Conservation (phyloP, 2,797 vertebrate genomes). For the Enteromius treurensis region DNA sequence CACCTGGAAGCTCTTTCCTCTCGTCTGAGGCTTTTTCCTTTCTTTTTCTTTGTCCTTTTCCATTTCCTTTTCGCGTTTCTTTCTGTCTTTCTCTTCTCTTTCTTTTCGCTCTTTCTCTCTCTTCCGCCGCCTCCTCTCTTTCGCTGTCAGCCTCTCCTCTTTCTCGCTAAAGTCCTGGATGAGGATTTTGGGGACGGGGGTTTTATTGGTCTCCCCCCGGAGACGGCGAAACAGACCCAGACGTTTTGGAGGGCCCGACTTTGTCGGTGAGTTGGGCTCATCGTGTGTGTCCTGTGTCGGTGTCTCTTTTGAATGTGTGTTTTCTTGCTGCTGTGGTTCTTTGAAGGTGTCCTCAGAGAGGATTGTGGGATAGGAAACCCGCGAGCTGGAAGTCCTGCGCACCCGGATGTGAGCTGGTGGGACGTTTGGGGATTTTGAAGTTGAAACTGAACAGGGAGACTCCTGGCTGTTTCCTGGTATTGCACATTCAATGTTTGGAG, state of each 20-base stretch:
- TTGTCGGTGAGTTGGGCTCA: slow-evolving; percentile 15
- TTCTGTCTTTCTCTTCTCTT: slow-evolving; percentile 64
- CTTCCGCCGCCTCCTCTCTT: slow-evolving; percentile 69
- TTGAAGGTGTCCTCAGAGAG: slow-evolving; percentile 73
- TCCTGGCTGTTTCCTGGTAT: slow-evolving; percentile 6
- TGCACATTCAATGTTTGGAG: not conserved
- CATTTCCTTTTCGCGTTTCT: slow-evolving; percentile 72
- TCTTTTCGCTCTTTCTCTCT: slow-evolving; percentile 62
- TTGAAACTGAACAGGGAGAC: not conserved
- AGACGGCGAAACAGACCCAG: slow-evolving; percentile 74
- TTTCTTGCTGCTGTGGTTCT: slow-evolving; percentile 58
- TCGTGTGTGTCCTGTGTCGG: slow-evolving; percentile 26
- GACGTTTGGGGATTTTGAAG: slow-evolving; percentile 42
- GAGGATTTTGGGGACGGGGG: slow-evolving; percentile 77
- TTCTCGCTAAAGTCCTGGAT: slow-evolving; percentile 81
- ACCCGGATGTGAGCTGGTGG: slow-evolving; percentile 68
- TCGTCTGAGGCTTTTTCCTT: slow-evolving; percentile 80
- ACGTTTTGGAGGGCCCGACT: slow-evolving; percentile 62
- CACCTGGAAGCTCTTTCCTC: slow-evolving; percentile 81
- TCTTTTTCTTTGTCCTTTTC: slow-evolving; percentile 78
- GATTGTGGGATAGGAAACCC: slow-evolving; percentile 60
- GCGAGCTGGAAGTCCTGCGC: slow-evolving; percentile 68
- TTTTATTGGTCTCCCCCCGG: slow-evolving; percentile 69
- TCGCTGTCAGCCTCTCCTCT: slow-evolving; percentile 67
- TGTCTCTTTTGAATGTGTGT: not conserved